Conservation (phyloP, 2,113 vertebrate species). For the Brachyhypopomus occidentalis region DNA sequence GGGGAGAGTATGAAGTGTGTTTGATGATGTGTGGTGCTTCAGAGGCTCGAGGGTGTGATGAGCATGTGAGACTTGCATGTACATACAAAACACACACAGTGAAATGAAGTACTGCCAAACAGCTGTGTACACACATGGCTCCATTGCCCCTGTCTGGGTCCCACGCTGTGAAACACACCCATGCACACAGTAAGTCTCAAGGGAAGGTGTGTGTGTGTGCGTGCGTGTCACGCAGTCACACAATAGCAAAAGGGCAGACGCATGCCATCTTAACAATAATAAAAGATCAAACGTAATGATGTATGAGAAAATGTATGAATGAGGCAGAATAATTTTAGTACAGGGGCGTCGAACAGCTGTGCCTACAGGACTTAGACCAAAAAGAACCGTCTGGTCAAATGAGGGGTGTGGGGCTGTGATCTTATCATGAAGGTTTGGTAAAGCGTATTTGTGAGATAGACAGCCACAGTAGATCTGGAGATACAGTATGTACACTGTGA, state of each 20-base stretch:
- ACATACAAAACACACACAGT: slow-evolving; percentile 21
- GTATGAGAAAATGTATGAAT: too few relatives aligned
- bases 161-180: too few relatives aligned
- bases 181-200: too few relatives aligned
- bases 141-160: too few relatives aligned
- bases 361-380: slow-evolving; percentile 41
- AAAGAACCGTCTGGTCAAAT: slow-evolving; percentile 1
- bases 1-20: background rate
- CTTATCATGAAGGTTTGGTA: background rate
- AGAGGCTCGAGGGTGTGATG: slow-evolving; percentile 8
- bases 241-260: slow-evolving; percentile 42
- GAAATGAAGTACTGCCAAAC: too few relatives aligned
- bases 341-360: slow-evolving; percentile 27
- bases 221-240: background rate
- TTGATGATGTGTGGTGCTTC: background rate
- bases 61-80: slow-evolving; percentile 14
- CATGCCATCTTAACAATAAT: slow-evolving; percentile 45
- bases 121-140: too few relatives aligned
- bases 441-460: background rate
- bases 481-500: background rate
- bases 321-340: slow-evolving; percentile 61
- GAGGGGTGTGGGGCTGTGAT: slow-evolving; percentile 45
- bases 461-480: too few relatives aligned
- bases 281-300: too few relatives aligned
- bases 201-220: background rate